Evolutionary conservation across 2,113 vertebrate species (phyloP), one percentile per base, ranked within the genome.

Genomic region (Ptyas mucosa): DNA sequence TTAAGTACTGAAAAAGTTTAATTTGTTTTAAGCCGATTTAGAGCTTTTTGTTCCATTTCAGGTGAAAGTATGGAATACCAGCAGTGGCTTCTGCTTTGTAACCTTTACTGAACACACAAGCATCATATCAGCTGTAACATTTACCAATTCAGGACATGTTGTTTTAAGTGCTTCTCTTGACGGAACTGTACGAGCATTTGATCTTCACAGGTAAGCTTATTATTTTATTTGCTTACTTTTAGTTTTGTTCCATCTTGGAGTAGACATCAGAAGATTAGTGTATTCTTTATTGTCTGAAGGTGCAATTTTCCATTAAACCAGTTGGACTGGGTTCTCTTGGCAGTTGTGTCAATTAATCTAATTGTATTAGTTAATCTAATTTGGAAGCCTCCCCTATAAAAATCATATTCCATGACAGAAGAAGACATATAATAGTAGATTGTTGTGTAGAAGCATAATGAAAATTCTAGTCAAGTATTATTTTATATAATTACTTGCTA

Each of bases 61-160:
- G 99, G 99, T 99, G 81, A 99, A 99, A 96, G 98, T 99, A 91
- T 99, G 99, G 99, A 99, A 99, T 96, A 98, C 98, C 57, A 98
- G 97, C 91, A 99, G 98, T 39, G 98, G 99, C 93, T 99, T 99
- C 81, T 99, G 99, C 96, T 99, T 99, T 88, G 97, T 99, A 93
- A 99, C 99, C 0, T 99, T 99, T 94, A 99, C 98, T 0, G 99
- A 99, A 81, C 99, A 99, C 95, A 98, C 96, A 1, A 99, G 99
- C 94, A 98, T 98, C 52, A 69, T 99, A 94, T 98, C 98, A 0
- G 97, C 97, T 0, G 98, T 99, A 89, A 97, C 98, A 93, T 99
- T 99, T 94, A 99, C 98, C 61, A 96, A 97, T 95, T 98, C 97
- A 0, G 99, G 99, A 89, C 98, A 98, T 3, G 99, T 99, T 26